Evolutionary conservation across 2,797 vertebrate species (phyloP).

Genomic region (Euthynnus affinis): DNA sequence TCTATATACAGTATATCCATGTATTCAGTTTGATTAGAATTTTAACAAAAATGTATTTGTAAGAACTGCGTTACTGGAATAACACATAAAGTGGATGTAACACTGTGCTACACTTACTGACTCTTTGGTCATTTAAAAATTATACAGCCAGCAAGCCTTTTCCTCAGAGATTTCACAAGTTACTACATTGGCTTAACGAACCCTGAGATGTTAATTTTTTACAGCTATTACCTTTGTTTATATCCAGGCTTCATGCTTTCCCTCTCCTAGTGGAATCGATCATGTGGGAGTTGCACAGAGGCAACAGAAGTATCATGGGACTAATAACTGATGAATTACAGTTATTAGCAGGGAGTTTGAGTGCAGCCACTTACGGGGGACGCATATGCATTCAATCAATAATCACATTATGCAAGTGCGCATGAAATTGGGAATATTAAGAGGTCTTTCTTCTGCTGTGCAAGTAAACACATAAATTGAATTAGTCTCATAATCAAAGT

Average conservation of each 20-base stretch:
- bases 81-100: not conserved
- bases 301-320: slow-evolving; percentile 28
- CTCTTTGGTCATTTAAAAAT: not conserved
- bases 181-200: not conserved
- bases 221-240: slow-evolving; percentile 35
- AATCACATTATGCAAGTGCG: slow-evolving; percentile 35
- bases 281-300: slow-evolving; percentile 2
- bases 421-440: slow-evolving; percentile 47
- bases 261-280: slow-evolving; percentile 17
- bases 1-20: not conserved
- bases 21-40: not conserved
- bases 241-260: not conserved
- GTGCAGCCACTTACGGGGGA: slow-evolving; percentile 17
- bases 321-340: slow-evolving; percentile 32
- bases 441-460: slow-evolving; percentile 11
- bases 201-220: slow-evolving; percentile 7
- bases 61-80: not conserved
- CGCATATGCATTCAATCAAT: slow-evolving; percentile 50
- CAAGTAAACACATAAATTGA: slow-evolving; percentile 48
- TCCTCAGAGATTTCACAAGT: slow-evolving; percentile 4
- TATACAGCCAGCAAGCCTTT: not conserved
- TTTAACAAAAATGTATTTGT: not conserved
- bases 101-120: not conserved
- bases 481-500: slow-evolving; percentile 50
- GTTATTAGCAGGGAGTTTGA: slow-evolving; percentile 45